Conservation (phyloP, 2,113 vertebrate genomes). For the Alethe castanea region DNA sequence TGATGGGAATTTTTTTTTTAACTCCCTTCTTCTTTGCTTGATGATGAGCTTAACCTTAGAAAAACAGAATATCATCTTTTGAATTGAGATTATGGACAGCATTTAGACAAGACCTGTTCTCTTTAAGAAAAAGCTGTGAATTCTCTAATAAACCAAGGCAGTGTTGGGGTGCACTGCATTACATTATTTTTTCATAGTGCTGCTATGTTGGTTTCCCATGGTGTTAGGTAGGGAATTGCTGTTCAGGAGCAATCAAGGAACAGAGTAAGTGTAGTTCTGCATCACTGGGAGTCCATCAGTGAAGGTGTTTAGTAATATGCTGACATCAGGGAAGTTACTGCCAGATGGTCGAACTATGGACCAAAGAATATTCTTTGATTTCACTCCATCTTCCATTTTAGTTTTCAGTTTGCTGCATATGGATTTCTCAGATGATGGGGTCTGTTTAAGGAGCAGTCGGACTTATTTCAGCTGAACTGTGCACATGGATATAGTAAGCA, state of each 20-base stretch:
- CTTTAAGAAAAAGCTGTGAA: not conserved
- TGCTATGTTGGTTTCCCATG: fast-evolving
- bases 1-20: not conserved
- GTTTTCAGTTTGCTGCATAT: not conserved
- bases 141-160: not conserved
- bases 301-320: not conserved
- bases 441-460: not conserved
- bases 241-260: not conserved
- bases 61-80: not conserved
- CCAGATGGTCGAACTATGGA: not conserved
- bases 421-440: not conserved
- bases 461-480: not conserved
- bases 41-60: not conserved
- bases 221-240: not conserved
- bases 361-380: not conserved
- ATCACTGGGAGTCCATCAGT: not conserved
- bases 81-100: not conserved
- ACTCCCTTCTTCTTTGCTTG: not conserved
- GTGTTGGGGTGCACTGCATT: not conserved
- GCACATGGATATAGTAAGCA: not conserved
- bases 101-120: not conserved
- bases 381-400: not conserved
- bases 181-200: not conserved
- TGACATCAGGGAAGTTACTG: not conserved
- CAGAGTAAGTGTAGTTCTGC: not conserved